Evolutionary conservation across 1,140 invertebrate species (phyloP), one percentile per base, ranked within the genome.

Genomic region (Drosophila parvula): DNA sequence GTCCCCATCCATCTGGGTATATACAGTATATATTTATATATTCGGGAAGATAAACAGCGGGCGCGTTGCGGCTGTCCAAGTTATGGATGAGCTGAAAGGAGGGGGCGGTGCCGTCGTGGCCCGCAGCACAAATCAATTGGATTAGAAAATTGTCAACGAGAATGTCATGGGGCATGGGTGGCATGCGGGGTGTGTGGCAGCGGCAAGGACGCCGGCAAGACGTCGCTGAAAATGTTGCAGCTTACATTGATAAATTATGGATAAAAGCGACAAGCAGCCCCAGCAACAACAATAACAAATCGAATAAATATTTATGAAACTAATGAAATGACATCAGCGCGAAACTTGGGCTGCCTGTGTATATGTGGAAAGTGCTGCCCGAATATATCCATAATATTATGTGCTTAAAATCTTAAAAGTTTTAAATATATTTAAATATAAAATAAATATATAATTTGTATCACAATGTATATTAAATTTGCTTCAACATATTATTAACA

Each of bases 301-400:
- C 81, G 83, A 86, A 88, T 86, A 88, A 88, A 86, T 86, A 86
- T 86, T 86, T 86, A 86, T 86, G 83, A 86, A 86, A 88, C 83
- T 86, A 86, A 86, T 86, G 83, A 86, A 88, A 88, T 82, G 83
- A 86, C 80, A 86, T 86, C 79, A 74, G 61, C 82, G 80, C 82
- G 80, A 44, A 61, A 81, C 64, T 40, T 64, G 48, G 38, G 59
- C 55, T 55, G 47, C 36, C 27, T 18, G 50, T 56, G 43, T 48
- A 7, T 41, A 30, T 14, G 47, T 22, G 22, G 22, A 2, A 3
- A 22, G 22, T 9, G 30, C 50, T 36, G 51, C 6, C 8, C 18
- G 14, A 30, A 7, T 30, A 30, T 30, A 7, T 7, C 30, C 30
- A 18, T 34, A 16, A n/a, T n/a, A n/a, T n/a, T n/a, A n/a, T n/a